phyloP scores from a whole-genome alignment of 2,888 invertebrate species.

The Caenorhabditis macrosperma region DNA sequence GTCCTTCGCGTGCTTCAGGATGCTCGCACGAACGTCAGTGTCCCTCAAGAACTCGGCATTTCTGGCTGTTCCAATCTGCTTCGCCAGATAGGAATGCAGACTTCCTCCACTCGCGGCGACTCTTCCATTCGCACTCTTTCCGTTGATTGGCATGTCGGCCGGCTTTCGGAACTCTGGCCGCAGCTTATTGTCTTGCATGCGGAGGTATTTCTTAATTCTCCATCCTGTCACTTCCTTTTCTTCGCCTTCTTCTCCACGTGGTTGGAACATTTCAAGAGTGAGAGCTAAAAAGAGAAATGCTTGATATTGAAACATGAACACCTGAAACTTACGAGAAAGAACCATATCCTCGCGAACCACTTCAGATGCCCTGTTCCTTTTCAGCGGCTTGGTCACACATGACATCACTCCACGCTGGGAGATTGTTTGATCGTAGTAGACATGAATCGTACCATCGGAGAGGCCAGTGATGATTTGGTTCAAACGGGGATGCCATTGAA shows the following conservation, averaged over 20 bases:
- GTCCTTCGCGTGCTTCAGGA: slow-evolving; percentile 79
- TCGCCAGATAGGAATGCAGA: slow-evolving; percentile 94
- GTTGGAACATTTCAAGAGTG: slow-evolving; percentile 94
- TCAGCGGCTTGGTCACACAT: slow-evolving; percentile 85
- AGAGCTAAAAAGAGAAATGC: slow-evolving; percentile 82
- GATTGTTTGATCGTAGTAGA: slow-evolving; percentile 91
- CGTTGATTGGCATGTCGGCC: slow-evolving; percentile 83
- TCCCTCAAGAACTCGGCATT: slow-evolving; percentile 77
- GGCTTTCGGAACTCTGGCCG: slow-evolving; percentile 81
- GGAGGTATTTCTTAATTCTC: slow-evolving; percentile 76
- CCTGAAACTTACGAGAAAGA: slow-evolving; percentile 86
- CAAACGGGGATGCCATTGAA: slow-evolving; percentile 96
- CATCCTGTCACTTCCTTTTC: slow-evolving; percentile 79
- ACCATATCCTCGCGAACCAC: slow-evolving; percentile 92
- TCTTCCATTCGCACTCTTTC: slow-evolving; percentile 81
- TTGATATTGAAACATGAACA: background rate
- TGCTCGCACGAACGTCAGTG: slow-evolving; percentile 77
- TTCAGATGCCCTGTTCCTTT: slow-evolving; percentile 84
- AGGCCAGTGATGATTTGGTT: slow-evolving; percentile 95
- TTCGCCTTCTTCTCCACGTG: slow-evolving; percentile 83
- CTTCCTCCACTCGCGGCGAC: slow-evolving; percentile 87
- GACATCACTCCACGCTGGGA: slow-evolving; percentile 91
- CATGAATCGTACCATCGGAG: slow-evolving; percentile 86
- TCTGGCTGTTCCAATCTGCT: slow-evolving; percentile 88
- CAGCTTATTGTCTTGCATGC: slow-evolving; percentile 80